These are phyloP conservation scores for Lanistes nyassanus DNA, from an alignment of 1,140 invertebrate genomes.

Conservation along the genomic window DNA sequence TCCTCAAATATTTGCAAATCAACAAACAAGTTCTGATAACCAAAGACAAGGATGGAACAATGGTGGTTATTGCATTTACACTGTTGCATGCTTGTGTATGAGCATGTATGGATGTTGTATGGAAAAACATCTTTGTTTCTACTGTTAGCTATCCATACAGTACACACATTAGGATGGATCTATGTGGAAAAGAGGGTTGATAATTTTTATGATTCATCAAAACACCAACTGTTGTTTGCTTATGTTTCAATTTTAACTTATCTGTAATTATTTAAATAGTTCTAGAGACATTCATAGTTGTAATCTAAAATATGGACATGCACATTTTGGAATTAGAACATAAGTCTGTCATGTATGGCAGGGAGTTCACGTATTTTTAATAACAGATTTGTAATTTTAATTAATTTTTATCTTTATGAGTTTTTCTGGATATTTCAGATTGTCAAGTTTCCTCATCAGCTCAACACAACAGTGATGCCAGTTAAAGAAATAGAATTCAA, in stretches of 20 bases:
- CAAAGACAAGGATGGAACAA: slow-evolving; percentile 30
- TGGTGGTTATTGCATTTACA: slow-evolving; percentile 20
- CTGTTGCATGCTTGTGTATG: neutral
- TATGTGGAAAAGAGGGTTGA: too few species aligned
- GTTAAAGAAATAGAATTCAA: slow-evolving; percentile 31
- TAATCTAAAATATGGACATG: too few species aligned
- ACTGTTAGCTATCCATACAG: too few species aligned
- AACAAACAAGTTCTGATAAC: slow-evolving; percentile 38
- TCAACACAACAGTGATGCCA: slow-evolving; percentile 34
- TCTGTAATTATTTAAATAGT: too few species aligned
- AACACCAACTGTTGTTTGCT: too few species aligned
- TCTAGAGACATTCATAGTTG: neutral
- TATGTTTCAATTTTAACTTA: too few species aligned
- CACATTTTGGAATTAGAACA: too few species aligned
- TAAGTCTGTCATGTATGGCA: neutral
- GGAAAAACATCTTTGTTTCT: too few species aligned
- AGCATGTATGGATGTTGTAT: neutral
- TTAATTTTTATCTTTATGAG: slow-evolving; percentile 4
- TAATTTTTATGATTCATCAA: too few species aligned
- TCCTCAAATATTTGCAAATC: slow-evolving; percentile 42
- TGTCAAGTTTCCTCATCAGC: slow-evolving; percentile 44
- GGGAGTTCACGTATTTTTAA: too few species aligned
- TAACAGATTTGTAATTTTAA: neutral
- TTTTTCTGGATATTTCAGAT: slow-evolving; percentile 36
- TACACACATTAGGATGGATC: too few species aligned